These are phyloP conservation scores for Albula glossodonta DNA, from an alignment of 2,113 vertebrate species.

Conservation along the genomic window DNA sequence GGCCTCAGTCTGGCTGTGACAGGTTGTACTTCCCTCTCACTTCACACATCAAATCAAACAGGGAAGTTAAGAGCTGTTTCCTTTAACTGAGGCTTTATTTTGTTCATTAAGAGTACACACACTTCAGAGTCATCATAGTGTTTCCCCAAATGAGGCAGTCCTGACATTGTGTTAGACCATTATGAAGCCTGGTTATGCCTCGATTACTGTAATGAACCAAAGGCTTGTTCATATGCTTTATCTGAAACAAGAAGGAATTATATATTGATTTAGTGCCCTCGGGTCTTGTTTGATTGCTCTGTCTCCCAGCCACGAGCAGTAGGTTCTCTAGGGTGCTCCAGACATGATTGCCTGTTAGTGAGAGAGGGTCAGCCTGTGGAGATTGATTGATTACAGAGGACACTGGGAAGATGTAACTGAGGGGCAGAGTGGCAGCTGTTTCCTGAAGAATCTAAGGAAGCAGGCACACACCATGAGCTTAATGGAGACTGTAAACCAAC, in stretches of 20 bases:
- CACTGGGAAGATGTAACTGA: background rate
- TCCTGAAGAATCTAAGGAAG: background rate
- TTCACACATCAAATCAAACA: background rate
- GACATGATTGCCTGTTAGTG: conserved; percentile 32
- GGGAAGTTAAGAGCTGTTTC: background rate
- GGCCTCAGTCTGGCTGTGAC: background rate
- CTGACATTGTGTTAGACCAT: background rate
- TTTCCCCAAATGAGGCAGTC: background rate
- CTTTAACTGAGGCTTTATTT: background rate
- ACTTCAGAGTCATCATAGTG: background rate
- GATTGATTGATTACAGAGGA: conserved; percentile 31
- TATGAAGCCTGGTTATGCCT: background rate
- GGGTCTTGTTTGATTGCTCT: conserved; percentile 47
- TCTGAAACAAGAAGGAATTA: conserved; percentile 47
- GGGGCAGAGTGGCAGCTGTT: background rate
- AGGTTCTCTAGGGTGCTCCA: conserved; percentile 24
- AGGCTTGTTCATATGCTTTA: conserved; percentile 45
- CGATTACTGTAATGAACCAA: conserved; percentile 46
- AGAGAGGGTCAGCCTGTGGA: conserved; percentile 11
- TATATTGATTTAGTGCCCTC: conserved; percentile 51
- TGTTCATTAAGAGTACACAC: background rate
- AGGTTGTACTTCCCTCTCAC: background rate
- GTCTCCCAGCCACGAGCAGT: conserved; percentile 39
- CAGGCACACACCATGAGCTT: background rate
- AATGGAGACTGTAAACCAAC: background rate